Base-by-base conservation (phyloP, 1,140 invertebrate genomes). In the Lepidotrigona ventralis region DNA sequence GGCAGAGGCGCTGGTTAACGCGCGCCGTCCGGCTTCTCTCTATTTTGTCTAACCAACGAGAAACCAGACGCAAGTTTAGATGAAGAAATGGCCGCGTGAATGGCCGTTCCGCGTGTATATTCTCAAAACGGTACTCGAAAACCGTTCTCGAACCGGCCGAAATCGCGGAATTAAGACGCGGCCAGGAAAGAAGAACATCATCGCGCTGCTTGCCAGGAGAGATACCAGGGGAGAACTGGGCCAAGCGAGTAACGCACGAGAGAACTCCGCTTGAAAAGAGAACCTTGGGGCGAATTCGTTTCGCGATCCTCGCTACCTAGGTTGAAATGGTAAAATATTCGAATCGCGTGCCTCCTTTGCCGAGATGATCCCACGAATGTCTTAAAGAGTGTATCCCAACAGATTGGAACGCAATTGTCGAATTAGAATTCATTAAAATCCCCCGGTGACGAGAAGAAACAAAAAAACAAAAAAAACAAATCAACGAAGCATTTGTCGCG, bases 161-260 rank as follows among this genome's bases (percentile, higher is more conserved):
- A 73, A 79, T 79, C 68, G 77, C 29, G 53, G 14, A 83, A 83
- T 56, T 79, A 83, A 83, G 82, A 83, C 82, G 77, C 58, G 58
- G 64, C 46, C 68, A 53, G 74, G 33, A 64, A 79, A 64, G 56
- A 46, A 70, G 82, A 72, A 72, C 1, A 15, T 75, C 39, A 71
- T 71, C 71, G 74, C 39, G 33, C 11, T 17, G 58, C n/a, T 17
- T 12, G 56, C 1, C 15, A 46, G 6, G 9, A 58, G 72, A 74
- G 14, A 33, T 53, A 46, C 39, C 39, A 46, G 39, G n/a, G 69
- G 39, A 4, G 68, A 83, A 78, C 84, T 83, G 79, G 85, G 78
- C n/a, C 85, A 82, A 81, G 46, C n/a, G 51, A 46, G 39, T 51
- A 70, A 46, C 53, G 53, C 33, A 39, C 21, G 53, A 2, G 23